phyloP scores from a whole-genome alignment of 2,888 invertebrate genomes.

The Gastrophysa polygoni region DNA sequence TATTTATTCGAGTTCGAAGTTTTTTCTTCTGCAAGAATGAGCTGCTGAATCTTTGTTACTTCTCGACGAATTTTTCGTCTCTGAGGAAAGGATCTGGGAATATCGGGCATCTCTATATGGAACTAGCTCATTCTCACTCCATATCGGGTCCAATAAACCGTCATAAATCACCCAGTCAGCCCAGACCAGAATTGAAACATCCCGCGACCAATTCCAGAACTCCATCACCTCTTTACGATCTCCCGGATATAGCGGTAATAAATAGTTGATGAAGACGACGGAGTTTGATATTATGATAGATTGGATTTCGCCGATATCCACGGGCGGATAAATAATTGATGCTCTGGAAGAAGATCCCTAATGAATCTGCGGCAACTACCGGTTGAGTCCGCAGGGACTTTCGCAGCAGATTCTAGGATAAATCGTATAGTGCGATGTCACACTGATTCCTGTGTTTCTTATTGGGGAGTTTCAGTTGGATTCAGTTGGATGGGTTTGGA shows the following conservation, averaged over 20 bases:
- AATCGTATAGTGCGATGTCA: constrained; percentile 19
- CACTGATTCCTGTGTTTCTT: not conserved
- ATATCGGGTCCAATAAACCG: not conserved
- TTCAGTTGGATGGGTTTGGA: not conserved
- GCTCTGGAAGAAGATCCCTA: constrained; percentile 21
- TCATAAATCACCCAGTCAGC: not conserved
- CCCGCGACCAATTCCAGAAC: constrained; percentile 4
- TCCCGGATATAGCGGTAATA: constrained; percentile 20
- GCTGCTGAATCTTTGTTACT: no score
- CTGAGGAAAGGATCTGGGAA: no score
- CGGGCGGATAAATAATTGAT: constrained; percentile 28
- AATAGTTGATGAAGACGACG: constrained; percentile 28
- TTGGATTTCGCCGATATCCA: constrained; percentile 23
- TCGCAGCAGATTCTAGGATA: constrained; percentile 16
- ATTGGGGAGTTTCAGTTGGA: constrained; percentile 8
- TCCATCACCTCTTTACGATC: constrained; percentile 8
- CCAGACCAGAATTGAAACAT: constrained; percentile 3
- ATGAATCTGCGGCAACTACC: constrained; percentile 16
- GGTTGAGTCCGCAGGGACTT: constrained; percentile 14
- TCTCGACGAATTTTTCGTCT: no score
- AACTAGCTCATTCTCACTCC: not conserved
- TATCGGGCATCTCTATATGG: not conserved
- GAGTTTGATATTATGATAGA: constrained; percentile 32
- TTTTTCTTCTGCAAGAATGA: no score
- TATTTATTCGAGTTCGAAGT: no score